A percentile compares a stretch with the other conserved stretches of the same genome.
These are phyloP conservation scores for Channa maculata DNA, from an alignment of 2,113 vertebrate genomes.

Conservation along the genomic window DNA sequence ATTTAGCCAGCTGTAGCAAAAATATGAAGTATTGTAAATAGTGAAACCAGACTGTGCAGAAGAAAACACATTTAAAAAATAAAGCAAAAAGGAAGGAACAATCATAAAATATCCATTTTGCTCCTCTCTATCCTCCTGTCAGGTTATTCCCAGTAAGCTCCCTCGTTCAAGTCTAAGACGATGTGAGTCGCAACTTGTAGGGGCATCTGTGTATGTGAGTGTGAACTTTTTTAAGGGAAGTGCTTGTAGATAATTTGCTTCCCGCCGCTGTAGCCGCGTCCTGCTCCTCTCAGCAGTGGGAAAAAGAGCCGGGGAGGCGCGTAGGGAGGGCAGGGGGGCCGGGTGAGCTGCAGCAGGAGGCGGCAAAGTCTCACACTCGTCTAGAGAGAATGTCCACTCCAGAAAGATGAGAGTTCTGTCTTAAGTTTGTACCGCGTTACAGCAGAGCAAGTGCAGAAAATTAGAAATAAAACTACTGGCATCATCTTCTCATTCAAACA, in stretches of 20 bases:
- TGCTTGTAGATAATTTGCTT: conserved; percentile 77
- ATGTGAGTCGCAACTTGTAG: conserved; percentile 69
- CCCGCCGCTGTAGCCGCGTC: conserved; percentile 84
- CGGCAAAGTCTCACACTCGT: conserved; percentile 49
- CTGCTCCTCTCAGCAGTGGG: conserved; percentile 78
- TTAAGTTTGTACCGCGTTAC: neutral
- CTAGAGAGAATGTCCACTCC: conserved; percentile 1
- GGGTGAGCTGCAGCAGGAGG: conserved; percentile 62
- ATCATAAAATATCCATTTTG: conserved; percentile 45
- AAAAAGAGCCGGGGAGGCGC: conserved; percentile 80
- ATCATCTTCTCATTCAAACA: neutral
- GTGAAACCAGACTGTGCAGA: neutral
- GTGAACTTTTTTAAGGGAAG: conserved; percentile 70
- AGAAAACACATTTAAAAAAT: neutral
- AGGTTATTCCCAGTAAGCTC: conserved; percentile 54
- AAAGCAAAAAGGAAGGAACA: conserved; percentile 6
- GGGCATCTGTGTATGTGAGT: conserved; percentile 64
- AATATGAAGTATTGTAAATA: neutral
- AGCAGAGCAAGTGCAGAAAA: too few relatives aligned
- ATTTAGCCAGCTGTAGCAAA: neutral
- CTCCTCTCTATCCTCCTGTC: conserved; percentile 34
- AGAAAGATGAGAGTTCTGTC: neutral
- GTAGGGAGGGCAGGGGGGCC: conserved; percentile 52
- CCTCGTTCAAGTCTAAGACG: conserved; percentile 51
- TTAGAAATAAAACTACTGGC: neutral